Evolutionary conservation across 2,888 invertebrate species (phyloP), one percentile per base, ranked within the genome.

Genomic region (Mythimna albipuncta): DNA sequence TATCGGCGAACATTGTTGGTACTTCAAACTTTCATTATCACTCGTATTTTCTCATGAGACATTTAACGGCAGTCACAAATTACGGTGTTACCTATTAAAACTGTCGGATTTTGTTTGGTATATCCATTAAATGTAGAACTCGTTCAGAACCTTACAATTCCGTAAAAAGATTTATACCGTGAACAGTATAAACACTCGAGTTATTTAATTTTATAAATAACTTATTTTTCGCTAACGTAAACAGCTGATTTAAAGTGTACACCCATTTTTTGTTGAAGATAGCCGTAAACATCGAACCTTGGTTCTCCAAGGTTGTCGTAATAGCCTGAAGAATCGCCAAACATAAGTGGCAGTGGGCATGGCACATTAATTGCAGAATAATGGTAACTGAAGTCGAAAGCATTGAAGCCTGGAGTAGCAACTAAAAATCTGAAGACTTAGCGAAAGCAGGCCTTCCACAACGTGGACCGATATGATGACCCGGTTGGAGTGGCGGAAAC

Each of bases 11-110:
- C 44, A 63, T 65, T 79, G 44, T 72, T 73, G 62, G 65, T 16
- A 32, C 21, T 55, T 74, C 50, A 63, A 69, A 69, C 47, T 61
- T 77, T 61, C 47, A 3, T 35, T 55, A 73, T 58, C n/a, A 21
- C 11, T 67, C 64, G 62, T 81, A 71, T 81, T 75, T 75, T 68
- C 21, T 63, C 70, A 71, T 16, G 68, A 58, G 21, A 71, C 63
- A 66, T 81, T 68, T 41, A 63, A 62, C 47, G 47, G n/a, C 16
- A 41, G 64, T 76, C 35, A 63, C 35, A 81, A 65, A 69, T 65
- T 16, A 62, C n/a, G 41, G 16, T 11, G 26, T 32, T 21, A 32
- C 6, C n/a, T 62, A 47, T 16, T 47, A 63, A 52, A 13, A 41
- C 41, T 59, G 6, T 32, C 19, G 26, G 19, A 21, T 44, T 35